Percentiles rank a stretch among this genome's conserved stretches.
These are phyloP conservation scores for Hydrophis major DNA, from an alignment of 2,797 vertebrate species.

Conservation along the genomic window DNA sequence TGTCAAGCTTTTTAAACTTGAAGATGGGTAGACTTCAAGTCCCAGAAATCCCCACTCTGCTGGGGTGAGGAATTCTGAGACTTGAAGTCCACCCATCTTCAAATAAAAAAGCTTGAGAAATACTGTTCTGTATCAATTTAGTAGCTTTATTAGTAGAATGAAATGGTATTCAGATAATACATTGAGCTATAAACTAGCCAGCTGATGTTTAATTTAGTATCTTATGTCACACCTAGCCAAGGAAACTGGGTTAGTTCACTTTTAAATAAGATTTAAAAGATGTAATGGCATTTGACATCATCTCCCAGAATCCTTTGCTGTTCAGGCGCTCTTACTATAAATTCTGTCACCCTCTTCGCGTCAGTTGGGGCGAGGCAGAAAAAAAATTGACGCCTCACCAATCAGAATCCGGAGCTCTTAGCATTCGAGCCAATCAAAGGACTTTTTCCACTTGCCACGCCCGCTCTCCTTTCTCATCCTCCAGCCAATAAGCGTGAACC, in stretches of 20 bases:
- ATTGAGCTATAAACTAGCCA: neutral
- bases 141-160: neutral
- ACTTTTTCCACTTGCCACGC: fast-evolving
- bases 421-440: neutral
- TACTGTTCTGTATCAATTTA: neutral
- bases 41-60: too few species aligned
- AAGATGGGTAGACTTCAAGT: too few species aligned
- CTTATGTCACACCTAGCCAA: neutral
- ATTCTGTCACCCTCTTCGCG: neutral
- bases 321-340: neutral
- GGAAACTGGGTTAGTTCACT: neutral
- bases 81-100: too few species aligned
- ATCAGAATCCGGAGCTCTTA: neutral
- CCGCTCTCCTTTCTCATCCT: fast-evolving
- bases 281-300: neutral
- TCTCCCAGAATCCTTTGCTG: neutral
- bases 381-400: neutral
- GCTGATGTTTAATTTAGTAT: neutral
- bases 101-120: neutral
- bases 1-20: too few species aligned
- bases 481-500: neutral
- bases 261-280: neutral
- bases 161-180: neutral
- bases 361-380: neutral
- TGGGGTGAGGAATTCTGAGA: too few species aligned